A percentile compares a stretch with the other conserved stretches of the same genome.
Evolutionary conservation across 1,140 invertebrate genomes (phyloP).

Genomic region (Drosophila kepulauana): DNA sequence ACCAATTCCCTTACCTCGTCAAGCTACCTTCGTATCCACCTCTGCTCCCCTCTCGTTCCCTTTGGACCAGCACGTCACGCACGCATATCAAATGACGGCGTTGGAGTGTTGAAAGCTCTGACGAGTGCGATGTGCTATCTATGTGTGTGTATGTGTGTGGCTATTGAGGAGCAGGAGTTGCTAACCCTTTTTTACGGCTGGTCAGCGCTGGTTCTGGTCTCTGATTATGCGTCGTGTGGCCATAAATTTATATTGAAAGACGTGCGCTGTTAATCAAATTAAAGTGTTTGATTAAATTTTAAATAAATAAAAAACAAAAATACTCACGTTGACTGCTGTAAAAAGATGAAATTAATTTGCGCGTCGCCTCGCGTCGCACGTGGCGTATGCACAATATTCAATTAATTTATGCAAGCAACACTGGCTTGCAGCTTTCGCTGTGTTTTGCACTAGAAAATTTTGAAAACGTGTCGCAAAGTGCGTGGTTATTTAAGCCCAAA

Average conservation of each 20-base stretch:
- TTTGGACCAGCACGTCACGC: slow-evolving; percentile 44
- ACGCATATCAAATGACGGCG: slow-evolving; percentile 80
- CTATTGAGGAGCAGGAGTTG: slow-evolving; percentile 14
- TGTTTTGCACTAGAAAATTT: slow-evolving; percentile 52
- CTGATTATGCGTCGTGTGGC: slow-evolving; percentile 76
- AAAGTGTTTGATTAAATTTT: slow-evolving; percentile 83
- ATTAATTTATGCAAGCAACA: slow-evolving; percentile 59
- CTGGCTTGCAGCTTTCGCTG: neutral
- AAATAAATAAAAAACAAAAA: slow-evolving; percentile 46
- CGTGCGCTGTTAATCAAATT: slow-evolving; percentile 83
- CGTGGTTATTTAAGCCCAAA: slow-evolving; percentile 52
- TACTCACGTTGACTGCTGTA: neutral
- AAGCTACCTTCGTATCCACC: neutral
- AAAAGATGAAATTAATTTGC: slow-evolving; percentile 64
- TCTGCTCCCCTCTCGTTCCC: neutral
- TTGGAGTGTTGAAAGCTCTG: slow-evolving; percentile 78
- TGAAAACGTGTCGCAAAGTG: slow-evolving; percentile 75
- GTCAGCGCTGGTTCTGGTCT: slow-evolving; percentile 53
- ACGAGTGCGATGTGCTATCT: slow-evolving; percentile 38
- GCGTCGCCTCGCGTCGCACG: slow-evolving; percentile 38
- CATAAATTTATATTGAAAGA: slow-evolving; percentile 83
- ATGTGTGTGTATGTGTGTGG: slow-evolving; percentile 1
- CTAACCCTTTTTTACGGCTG: slow-evolving; percentile 65
- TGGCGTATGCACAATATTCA: slow-evolving; percentile 67
- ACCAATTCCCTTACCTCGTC: slow-evolving; percentile 1